A percentile compares a stretch with the other conserved stretches of the same genome.
Conservation (phyloP, 2,888 invertebrate genomes). For the Danaus chrysippus region DNA sequence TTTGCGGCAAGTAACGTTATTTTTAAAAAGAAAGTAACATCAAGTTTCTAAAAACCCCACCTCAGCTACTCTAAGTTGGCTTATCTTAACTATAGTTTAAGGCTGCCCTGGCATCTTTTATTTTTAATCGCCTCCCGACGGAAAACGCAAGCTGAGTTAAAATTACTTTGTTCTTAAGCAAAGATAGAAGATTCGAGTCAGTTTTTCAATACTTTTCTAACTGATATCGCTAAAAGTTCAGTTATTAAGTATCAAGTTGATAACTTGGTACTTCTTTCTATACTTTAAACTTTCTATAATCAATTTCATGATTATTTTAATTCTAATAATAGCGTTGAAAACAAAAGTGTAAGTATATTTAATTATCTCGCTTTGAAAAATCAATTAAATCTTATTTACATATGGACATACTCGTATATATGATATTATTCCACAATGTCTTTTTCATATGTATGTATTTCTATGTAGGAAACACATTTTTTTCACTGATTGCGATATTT, state of each 20-base stretch:
- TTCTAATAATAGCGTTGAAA: background rate
- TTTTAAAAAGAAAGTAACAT: conserved; percentile 51
- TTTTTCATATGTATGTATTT: too few species aligned
- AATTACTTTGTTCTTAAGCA: conserved; percentile 39
- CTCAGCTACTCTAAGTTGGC: too few species aligned
- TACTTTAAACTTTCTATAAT: too few species aligned
- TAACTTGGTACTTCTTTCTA: conserved; percentile 4
- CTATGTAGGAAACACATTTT: too few species aligned
- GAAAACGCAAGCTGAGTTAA: conserved; percentile 53
- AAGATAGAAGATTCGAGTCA: conserved; percentile 69
- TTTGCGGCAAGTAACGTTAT: conserved; percentile 40
- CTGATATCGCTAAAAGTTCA: conserved; percentile 43
- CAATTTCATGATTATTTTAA: background rate
- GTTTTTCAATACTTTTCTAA: conserved; percentile 72
- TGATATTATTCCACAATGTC: too few species aligned
- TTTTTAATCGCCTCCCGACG: conserved; percentile 64
- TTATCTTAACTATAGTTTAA: too few species aligned
- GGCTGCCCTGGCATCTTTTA: conserved; percentile 60
- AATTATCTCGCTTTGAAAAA: too few species aligned
- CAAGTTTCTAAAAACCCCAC: conserved; percentile 37
- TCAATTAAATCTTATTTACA: too few species aligned
- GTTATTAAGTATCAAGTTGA: conserved; percentile 51
- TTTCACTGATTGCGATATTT: too few species aligned
- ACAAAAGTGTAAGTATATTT: too few species aligned
- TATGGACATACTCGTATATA: conserved; percentile 5